These are phyloP conservation scores for Pomacea maculata DNA, from an alignment of 1,140 invertebrate genomes.

Conservation along the genomic window DNA sequence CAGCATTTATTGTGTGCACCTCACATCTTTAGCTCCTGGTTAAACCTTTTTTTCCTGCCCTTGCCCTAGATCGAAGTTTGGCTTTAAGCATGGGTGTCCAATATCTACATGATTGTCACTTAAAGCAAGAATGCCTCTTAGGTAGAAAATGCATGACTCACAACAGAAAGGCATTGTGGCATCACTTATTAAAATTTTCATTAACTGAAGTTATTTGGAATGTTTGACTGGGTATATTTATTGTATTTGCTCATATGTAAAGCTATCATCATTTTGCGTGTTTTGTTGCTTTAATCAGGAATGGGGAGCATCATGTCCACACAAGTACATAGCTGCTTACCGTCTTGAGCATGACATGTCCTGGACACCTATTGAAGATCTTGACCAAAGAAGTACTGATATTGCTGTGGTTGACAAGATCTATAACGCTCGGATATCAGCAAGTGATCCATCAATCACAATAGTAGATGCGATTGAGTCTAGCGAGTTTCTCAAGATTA, in stretches of 20 bases:
- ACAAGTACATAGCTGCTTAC: constrained; percentile 74
- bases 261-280: neutral
- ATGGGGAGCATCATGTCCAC: constrained; percentile 72
- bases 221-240: neutral
- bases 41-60: too few relatives aligned
- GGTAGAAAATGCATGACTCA: neutral
- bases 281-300: constrained; percentile 67
- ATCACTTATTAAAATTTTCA: neutral
- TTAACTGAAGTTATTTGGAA: neutral
- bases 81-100: too few relatives aligned
- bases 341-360: constrained; percentile 75
- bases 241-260: too few relatives aligned
- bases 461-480: neutral
- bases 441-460: constrained; percentile 38
- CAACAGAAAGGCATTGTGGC: neutral
- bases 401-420: constrained; percentile 59
- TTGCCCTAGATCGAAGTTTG: too few relatives aligned
- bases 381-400: constrained; percentile 47
- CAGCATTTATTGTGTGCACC: too few relatives aligned
- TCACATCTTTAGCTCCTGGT: too few relatives aligned
- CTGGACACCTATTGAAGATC: constrained; percentile 71
- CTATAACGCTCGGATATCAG: constrained; percentile 49
- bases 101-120: too few relatives aligned
- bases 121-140: neutral
- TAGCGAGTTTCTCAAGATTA: neutral